Conservation (phyloP, 2,113 vertebrate genomes). For the Puntigrus tetrazona region DNA sequence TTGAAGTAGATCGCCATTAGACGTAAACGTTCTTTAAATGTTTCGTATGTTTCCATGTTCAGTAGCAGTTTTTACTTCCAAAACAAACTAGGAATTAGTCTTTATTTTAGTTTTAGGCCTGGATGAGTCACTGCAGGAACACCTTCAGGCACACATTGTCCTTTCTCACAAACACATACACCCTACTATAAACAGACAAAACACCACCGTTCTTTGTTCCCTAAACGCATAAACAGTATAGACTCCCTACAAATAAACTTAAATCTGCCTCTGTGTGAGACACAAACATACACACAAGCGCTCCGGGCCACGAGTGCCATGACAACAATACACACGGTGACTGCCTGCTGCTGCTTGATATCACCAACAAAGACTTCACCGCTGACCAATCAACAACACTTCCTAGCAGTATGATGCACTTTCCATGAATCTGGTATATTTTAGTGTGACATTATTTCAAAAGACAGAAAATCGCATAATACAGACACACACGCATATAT, state of each 20-base stretch:
- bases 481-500: no score
- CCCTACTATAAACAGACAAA: slow-evolving; percentile 45
- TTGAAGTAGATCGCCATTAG: background rate
- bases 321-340: slow-evolving; percentile 39
- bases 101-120: background rate
- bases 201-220: slow-evolving; percentile 61
- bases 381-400: slow-evolving; percentile 9
- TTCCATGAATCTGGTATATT: background rate
- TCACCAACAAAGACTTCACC: slow-evolving; percentile 33
- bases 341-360: slow-evolving; percentile 45
- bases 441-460: background rate
- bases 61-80: background rate
- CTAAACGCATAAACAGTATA: slow-evolving; percentile 35
- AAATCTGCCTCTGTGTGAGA: background rate
- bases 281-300: background rate
- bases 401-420: background rate
- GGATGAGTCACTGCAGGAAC: background rate
- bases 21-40: background rate
- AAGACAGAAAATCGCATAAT: background rate
- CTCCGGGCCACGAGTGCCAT: background rate
- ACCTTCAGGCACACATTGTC: slow-evolving; percentile 25
- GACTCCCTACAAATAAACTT: background rate
- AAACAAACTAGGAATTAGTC: background rate
- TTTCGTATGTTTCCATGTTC: background rate
- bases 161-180: slow-evolving; percentile 8